A percentile compares a stretch with the other conserved stretches of the same genome.
Conservation (phyloP, 2,888 invertebrate genomes). For the Epirrhoe tristata region DNA sequence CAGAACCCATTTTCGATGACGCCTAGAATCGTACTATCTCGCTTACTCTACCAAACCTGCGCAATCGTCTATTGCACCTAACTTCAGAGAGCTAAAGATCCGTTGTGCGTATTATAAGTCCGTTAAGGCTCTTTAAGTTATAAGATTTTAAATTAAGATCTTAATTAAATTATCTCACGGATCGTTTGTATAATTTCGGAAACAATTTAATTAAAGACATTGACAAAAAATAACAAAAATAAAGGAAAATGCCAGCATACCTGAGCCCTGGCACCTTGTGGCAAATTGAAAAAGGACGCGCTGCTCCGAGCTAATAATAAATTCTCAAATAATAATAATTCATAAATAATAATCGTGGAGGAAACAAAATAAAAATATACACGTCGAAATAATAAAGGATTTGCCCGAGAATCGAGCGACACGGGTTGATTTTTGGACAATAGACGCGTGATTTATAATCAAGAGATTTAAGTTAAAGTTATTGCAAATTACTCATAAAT, state of each 20-base stretch:
- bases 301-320: constrained; percentile 81
- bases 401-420: constrained; percentile 62
- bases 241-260: constrained; percentile 63
- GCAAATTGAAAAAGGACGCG: constrained; percentile 84
- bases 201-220: constrained; percentile 77
- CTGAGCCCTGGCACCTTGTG: constrained; percentile 76
- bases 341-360: constrained; percentile 84
- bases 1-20: too few relatives aligned
- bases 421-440: constrained; percentile 59
- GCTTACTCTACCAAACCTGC: too few relatives aligned
- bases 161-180: constrained; percentile 71
- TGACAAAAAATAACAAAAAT: constrained; percentile 71
- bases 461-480: constrained; percentile 1
- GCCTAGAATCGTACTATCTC: too few relatives aligned
- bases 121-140: neutral
- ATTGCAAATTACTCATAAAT: too few relatives aligned
- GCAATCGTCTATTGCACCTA: too few relatives aligned
- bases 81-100: too few relatives aligned
- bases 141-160: constrained; percentile 53
- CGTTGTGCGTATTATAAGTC: too few relatives aligned
- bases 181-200: constrained; percentile 73
- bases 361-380: constrained; percentile 83
- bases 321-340: constrained; percentile 85
- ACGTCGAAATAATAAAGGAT: constrained; percentile 85
- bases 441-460: neutral